These are phyloP conservation scores for Sylvicola fuscatus DNA, from an alignment of 2,888 invertebrate species.

Conservation along the genomic window DNA sequence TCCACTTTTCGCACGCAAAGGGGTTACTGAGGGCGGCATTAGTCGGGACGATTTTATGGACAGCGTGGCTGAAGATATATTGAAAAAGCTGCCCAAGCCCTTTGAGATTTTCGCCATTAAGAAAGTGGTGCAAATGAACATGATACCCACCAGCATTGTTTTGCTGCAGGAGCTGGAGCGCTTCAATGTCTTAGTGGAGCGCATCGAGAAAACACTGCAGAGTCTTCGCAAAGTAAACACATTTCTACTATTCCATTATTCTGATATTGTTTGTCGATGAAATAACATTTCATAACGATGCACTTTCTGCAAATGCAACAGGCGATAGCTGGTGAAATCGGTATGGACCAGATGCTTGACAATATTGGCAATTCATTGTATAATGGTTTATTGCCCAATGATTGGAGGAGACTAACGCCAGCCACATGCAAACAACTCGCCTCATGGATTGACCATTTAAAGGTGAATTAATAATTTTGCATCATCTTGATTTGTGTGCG, in stretches of 20 bases:
- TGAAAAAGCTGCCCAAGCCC: slow-evolving; percentile 48
- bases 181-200: slow-evolving; percentile 56
- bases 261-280: not conserved
- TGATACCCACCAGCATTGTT: slow-evolving; percentile 70
- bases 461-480: slow-evolving; percentile 12
- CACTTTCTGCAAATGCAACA: too few relatives aligned
- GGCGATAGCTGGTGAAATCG: slow-evolving; percentile 80
- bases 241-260: not conserved
- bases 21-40: slow-evolving; percentile 43
- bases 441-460: slow-evolving; percentile 77
- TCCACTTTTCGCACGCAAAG: slow-evolving; percentile 22
- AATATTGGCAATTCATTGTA: slow-evolving; percentile 62
- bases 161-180: slow-evolving; percentile 75
- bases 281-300: not conserved
- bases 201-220: slow-evolving; percentile 47
- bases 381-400: slow-evolving; percentile 63
- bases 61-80: slow-evolving; percentile 53
- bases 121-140: slow-evolving; percentile 55
- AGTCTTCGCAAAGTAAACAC: slow-evolving; percentile 39
- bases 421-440: slow-evolving; percentile 69
- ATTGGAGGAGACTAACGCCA: slow-evolving; percentile 67
- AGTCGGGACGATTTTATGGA: slow-evolving; percentile 77
- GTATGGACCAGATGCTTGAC: slow-evolving; percentile 72
- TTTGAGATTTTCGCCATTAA: slow-evolving; percentile 67
- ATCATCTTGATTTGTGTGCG: too few relatives aligned